Conservation (phyloP, 2,888 invertebrate species). For the Adelphocoris suturalis region DNA sequence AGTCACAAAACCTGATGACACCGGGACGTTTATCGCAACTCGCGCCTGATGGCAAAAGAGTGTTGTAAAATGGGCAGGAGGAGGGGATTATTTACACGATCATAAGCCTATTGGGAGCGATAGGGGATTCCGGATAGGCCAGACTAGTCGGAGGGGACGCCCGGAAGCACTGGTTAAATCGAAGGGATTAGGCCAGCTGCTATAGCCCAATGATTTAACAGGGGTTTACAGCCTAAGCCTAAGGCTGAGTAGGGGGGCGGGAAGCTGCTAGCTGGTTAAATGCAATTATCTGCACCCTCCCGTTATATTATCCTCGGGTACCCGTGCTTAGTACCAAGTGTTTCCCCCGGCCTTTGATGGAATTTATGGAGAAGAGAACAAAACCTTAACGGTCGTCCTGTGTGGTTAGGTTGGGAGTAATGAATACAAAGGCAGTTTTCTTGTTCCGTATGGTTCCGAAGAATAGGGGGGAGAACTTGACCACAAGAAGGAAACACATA, state of each 20-base stretch:
- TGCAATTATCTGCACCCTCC: constrained; percentile 72
- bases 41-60: constrained; percentile 65
- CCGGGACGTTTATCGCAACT: constrained; percentile 22
- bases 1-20: constrained; percentile 42
- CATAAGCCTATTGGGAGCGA: constrained; percentile 71
- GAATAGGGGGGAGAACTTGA: neutral
- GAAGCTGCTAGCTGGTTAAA: constrained; percentile 66
- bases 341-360: constrained; percentile 60
- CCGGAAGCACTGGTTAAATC: constrained; percentile 70
- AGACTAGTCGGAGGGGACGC: constrained; percentile 43
- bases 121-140: constrained; percentile 67
- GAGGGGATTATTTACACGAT: constrained; percentile 69
- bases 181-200: constrained; percentile 66
- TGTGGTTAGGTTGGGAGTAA: constrained; percentile 44
- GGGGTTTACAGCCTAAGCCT: constrained; percentile 67
- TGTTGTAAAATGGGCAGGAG: constrained; percentile 38
- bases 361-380: constrained; percentile 68
- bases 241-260: constrained; percentile 20
- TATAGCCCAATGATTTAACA: constrained; percentile 70
- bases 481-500: neutral
- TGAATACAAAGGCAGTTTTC: constrained; percentile 20
- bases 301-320: constrained; percentile 68
- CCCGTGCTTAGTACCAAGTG: constrained; percentile 71
- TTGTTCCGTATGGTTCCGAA: neutral
- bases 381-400: constrained; percentile 65